Conservation (phyloP, 1,140 invertebrate species). For the Pinna nobilis region DNA sequence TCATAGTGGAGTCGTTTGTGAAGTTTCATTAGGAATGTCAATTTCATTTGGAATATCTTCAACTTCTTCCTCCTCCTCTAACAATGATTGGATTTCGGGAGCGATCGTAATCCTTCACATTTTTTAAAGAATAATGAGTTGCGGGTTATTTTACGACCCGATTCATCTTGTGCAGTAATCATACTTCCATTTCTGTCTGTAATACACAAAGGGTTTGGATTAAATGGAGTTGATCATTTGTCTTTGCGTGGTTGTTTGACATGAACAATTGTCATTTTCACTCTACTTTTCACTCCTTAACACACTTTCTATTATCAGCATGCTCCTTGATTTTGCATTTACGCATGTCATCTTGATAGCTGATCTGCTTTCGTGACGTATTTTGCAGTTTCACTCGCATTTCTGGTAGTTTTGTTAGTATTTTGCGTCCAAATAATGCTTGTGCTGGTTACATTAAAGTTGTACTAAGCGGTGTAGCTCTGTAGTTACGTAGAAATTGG, state of each 20-base stretch:
- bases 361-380: neutral
- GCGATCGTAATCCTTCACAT: no score
- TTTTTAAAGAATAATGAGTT: no score
- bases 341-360: neutral
- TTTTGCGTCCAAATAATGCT: constrained; percentile 26
- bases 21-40: no score
- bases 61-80: no score
- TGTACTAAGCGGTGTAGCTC: constrained; percentile 37
- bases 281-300: constrained; percentile 1
- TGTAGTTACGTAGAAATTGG: constrained; percentile 37
- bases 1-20: no score
- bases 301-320: constrained; percentile 4
- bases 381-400: neutral
- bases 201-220: constrained; percentile 1
- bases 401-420: constrained; percentile 31
- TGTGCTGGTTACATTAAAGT: constrained; percentile 32
- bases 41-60: no score
- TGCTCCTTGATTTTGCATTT: constrained; percentile 10
- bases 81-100: no score
- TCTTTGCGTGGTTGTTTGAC: constrained; percentile 9
- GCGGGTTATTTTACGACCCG: neutral
- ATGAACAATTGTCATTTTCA: constrained; percentile 19
- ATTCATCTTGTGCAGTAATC: constrained; percentile 1
- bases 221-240: constrained; percentile 28
- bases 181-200: constrained; percentile 12